These are phyloP conservation scores for Meganola albula DNA, from an alignment of 2,888 invertebrate species.

Conservation along the genomic window DNA sequence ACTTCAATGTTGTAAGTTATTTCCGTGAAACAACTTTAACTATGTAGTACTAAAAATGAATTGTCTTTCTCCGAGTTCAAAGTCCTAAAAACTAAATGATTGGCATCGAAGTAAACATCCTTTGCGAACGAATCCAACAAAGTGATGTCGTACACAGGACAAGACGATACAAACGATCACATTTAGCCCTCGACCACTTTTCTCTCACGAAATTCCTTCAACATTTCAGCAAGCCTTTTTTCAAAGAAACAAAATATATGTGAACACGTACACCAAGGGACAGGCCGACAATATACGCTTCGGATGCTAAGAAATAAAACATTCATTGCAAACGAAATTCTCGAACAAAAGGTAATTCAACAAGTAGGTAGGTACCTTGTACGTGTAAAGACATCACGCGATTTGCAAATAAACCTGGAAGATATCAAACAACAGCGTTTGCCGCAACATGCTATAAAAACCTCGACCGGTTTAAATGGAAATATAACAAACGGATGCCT, in stretches of 20 bases:
- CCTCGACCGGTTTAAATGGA: conserved; percentile 52
- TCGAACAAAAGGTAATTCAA: conserved; percentile 55
- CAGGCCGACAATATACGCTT: conserved; percentile 23
- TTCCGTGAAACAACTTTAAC: no score
- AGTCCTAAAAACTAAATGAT: no score
- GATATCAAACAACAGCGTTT: conserved; percentile 62
- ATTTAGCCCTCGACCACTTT: conserved; percentile 18
- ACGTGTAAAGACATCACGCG: conserved; percentile 56
- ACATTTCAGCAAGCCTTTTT: conserved; percentile 14
- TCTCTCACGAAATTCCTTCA: conserved; percentile 13
- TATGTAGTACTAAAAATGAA: no score
- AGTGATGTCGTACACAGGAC: conserved; percentile 7
- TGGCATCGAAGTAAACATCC: no score
- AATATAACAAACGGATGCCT: conserved; percentile 58
- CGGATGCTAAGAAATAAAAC: conserved; percentile 33
- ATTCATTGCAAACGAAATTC: conserved; percentile 35
- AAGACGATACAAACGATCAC: conserved; percentile 24
- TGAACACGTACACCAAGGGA: conserved; percentile 23
- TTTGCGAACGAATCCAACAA: no score
- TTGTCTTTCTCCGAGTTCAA: no score
- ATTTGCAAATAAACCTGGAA: conserved; percentile 72
- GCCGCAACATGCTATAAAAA: conserved; percentile 63
- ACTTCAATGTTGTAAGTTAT: no score
- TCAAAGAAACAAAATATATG: conserved; percentile 11
- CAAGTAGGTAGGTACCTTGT: conserved; percentile 56